phyloP scores from a whole-genome alignment of 2,113 vertebrate species.

The Paralichthys olivaceus region DNA sequence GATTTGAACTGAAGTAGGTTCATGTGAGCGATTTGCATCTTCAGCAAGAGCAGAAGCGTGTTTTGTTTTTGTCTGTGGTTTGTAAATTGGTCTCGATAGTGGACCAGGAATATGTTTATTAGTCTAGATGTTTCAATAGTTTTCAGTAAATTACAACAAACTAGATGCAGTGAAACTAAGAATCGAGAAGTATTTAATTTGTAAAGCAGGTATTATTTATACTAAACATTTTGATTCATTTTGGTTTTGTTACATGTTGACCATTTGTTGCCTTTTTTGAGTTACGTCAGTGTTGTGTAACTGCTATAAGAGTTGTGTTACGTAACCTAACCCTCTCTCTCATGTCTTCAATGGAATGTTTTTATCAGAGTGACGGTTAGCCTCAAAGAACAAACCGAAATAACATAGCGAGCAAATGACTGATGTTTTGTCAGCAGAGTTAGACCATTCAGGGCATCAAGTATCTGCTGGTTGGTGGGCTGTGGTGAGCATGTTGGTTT shows the following conservation, averaged over 20 bases:
- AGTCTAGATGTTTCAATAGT: not conserved
- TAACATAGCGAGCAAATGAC: slow-evolving; percentile 10
- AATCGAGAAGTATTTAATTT: not conserved
- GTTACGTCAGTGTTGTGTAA: slow-evolving; percentile 23
- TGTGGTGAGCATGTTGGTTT: not conserved
- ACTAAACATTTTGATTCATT: slow-evolving; percentile 13
- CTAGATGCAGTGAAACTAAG: not conserved
- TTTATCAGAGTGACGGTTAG: slow-evolving; percentile 40
- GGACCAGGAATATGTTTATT: not conserved
- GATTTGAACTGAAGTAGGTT: not conserved
- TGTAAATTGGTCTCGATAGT: no score
- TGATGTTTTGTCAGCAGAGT: slow-evolving; percentile 35
- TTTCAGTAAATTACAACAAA: not conserved
- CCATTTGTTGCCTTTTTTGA: not conserved
- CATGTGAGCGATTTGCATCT: not conserved
- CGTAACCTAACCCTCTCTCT: slow-evolving; percentile 1
- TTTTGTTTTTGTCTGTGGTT: not conserved
- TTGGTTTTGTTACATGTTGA: not conserved
- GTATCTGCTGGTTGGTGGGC: not conserved
- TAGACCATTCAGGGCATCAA: not conserved
- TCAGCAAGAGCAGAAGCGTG: not conserved
- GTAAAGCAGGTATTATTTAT: not conserved
- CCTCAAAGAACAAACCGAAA: slow-evolving; percentile 18
- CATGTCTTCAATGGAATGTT: slow-evolving; percentile 40
- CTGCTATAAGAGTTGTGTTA: slow-evolving; percentile 34